Percentiles rank a stretch among this genome's conserved stretches.
Evolutionary conservation across 2,797 vertebrate species (phyloP).

Genomic region (Crenuchus spilurus): DNA sequence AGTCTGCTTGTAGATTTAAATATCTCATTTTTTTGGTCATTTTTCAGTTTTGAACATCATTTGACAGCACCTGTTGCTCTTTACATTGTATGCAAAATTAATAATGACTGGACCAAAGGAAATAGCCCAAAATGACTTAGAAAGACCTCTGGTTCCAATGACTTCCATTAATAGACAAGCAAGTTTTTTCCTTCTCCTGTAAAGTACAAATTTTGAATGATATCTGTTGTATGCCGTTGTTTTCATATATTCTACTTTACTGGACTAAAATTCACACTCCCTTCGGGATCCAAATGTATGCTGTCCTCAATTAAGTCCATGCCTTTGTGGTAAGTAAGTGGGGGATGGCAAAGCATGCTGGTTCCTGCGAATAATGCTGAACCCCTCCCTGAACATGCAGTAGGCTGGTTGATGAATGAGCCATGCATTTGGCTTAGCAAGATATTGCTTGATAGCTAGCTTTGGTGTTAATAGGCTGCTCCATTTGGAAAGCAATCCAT

Average conservation of each 20-base stretch:
- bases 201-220: no score
- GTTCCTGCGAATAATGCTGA: conserved; percentile 1
- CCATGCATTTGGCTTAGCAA: conserved; percentile 14
- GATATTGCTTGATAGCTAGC: conserved; percentile 14
- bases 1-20: background rate
- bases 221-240: no score
- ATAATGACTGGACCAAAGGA: no score
- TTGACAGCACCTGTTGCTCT: no score
- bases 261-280: background rate
- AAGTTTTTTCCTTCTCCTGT: no score
- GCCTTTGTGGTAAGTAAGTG: background rate
- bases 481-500: conserved; percentile 34
- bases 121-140: no score
- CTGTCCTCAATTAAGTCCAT: background rate
- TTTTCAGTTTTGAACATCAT: no score
- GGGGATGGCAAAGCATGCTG: background rate
- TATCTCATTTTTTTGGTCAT: no score
- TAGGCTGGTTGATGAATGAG: conserved; percentile 25
- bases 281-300: background rate
- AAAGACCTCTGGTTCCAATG: no score
- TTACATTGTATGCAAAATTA: no score
- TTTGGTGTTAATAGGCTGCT: conserved; percentile 23
- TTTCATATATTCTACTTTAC: background rate
- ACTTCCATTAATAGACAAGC: no score
- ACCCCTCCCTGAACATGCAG: background rate